Evolutionary conservation across 1,140 invertebrate genomes (phyloP).

Genomic region (Gonatopus flavifemur): DNA sequence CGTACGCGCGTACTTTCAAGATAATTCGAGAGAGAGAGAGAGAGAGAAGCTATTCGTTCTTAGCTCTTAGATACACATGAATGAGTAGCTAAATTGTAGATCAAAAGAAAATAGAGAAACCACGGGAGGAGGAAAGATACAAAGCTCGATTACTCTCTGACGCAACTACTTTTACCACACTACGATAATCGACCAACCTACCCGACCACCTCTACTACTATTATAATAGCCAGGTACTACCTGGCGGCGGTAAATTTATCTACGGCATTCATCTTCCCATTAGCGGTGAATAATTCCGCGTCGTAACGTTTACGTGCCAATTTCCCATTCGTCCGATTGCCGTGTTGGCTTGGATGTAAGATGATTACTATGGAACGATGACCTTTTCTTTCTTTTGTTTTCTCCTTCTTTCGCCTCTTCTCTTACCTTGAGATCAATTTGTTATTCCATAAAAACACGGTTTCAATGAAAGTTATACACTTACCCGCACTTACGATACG

Average conservation of each 20-base stretch:
- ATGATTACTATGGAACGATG: too few species aligned
- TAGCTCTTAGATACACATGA: too few species aligned
- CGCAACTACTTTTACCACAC: too few species aligned
- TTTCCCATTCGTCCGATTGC: conserved; percentile 31
- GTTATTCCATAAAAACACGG: too few species aligned
- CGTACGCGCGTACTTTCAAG: not conserved
- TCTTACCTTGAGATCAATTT: too few species aligned
- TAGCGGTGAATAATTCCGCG: conserved; percentile 47
- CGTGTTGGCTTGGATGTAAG: too few species aligned
- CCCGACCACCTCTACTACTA: conserved; percentile 16
- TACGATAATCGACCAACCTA: conserved; percentile 7
- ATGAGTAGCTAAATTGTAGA: too few species aligned
- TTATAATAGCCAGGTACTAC: conserved; percentile 39
- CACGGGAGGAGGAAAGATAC: conserved; percentile 15
- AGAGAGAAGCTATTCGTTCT: not conserved
- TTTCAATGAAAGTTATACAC: too few species aligned
- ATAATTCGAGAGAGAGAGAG: conserved; percentile 12
- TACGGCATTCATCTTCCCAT: conserved; percentile 47
- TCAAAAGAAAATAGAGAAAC: too few species aligned
- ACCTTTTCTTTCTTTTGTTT: too few species aligned
- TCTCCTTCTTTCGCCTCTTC: too few species aligned
- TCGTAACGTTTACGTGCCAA: conserved; percentile 46
- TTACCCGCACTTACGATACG: too few species aligned
- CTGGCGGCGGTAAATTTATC: conserved; percentile 45
- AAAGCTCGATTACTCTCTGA: conserved; percentile 36